Evolutionary conservation across 2,888 invertebrate species (phyloP), one percentile per base, ranked within the genome.

Genomic region (Sphaerolaimus hirsutus): DNA sequence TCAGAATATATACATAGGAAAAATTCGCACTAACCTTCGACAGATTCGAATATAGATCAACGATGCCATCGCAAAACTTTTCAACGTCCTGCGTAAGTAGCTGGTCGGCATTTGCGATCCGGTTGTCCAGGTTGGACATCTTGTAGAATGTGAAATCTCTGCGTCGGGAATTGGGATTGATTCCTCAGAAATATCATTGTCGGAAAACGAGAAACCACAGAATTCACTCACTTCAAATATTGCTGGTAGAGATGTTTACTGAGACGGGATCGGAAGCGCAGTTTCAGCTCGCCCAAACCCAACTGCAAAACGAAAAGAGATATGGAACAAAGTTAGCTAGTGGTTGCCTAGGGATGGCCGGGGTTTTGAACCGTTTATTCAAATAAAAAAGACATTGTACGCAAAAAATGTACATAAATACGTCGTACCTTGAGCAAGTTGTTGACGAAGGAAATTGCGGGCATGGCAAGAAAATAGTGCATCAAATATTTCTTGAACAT

Each of bases 71-170:
- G 64, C 91, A 91, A 70, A 97, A 91, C 66, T 84, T 86, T 65
- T 93, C 93, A 1, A 93, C 81, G 63, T 97, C 93, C 1, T 82
- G 86, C 0, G 91, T 89, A 47, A 93, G 68, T 43, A 93, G 71
- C 64, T 93, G 91, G 66, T 93, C 93, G 1, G 86, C 82, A 69
- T 93, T 93, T 14, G 83, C 75, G 67, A 91, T 86, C 61, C 89
- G 74, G 60, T 81, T 84, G 67, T 93, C 91, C 56, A 91, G 69
- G 68, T 91, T 89, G 50, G 79, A 78, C 74, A 93, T 83, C 70
- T 87, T 81, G 68, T 93, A 93, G 67, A 86, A 93, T 2, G 89
- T 91, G 66, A 81, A 84, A 45, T 83, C 81, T 60, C 81, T 82
- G 68, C 3, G 62, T 53, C 17, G 4, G 12, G 14, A 40, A 22